These are phyloP conservation scores for Sciurus carolinensis DNA, from an alignment of 2,797 vertebrate species.

Conservation along the genomic window DNA sequence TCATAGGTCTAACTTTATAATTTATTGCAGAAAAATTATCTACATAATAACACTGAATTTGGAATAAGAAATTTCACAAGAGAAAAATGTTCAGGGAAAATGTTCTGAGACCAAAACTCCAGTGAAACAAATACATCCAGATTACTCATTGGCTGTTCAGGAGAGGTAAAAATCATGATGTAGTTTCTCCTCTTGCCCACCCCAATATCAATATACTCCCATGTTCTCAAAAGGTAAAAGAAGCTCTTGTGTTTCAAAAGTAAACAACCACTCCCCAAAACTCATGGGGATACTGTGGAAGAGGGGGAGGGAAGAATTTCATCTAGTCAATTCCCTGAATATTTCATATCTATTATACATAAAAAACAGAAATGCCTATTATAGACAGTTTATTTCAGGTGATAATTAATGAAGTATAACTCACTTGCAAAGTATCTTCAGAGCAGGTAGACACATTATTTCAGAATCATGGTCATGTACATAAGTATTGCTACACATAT, in stretches of 20 bases:
- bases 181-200: not conserved
- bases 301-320: not conserved
- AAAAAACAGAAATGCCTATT: not conserved
- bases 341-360: constrained; percentile 5
- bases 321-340: constrained; percentile 29
- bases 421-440: constrained; percentile 31
- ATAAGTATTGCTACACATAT: not conserved
- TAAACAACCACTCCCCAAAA: not conserved
- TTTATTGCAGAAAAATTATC: constrained; percentile 34
- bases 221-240: constrained; percentile 27
- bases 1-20: not conserved
- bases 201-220: not conserved
- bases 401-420: not conserved
- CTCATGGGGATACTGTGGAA: not conserved
- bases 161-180: not conserved
- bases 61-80: constrained; percentile 14
- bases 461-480: not conserved
- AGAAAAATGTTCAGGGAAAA: constrained; percentile 33
- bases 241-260: not conserved
- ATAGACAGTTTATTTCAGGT: not conserved
- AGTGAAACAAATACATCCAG: constrained; percentile 45
- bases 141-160: constrained; percentile 43
- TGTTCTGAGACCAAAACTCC: constrained; percentile 33
- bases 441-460: not conserved
- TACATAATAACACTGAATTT: constrained; percentile 10